Evolutionary conservation across 2,797 vertebrate genomes (phyloP).

Genomic region (Hafferia zeledoni): DNA sequence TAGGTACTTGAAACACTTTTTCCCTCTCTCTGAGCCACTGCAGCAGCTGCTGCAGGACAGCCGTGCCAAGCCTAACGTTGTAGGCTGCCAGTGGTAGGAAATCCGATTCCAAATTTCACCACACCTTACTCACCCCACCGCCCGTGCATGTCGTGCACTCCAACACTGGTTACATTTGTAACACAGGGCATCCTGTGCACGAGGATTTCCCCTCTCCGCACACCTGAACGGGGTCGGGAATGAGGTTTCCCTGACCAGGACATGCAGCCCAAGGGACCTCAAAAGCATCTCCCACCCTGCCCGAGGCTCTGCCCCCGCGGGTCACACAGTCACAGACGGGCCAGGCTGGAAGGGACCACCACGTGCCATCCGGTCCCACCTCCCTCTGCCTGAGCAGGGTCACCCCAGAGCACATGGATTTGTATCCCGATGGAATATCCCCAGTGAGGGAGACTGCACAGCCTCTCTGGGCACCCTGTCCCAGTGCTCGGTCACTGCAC

Average conservation of each 20-base stretch:
- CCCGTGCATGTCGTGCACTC: rapidly evolving
- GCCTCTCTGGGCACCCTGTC: neutral
- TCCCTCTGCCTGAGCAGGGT: rapidly evolving
- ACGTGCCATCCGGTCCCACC: neutral
- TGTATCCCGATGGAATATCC: rapidly evolving
- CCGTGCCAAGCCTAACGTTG: rapidly evolving
- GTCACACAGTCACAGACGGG: neutral
- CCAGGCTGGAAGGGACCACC: neutral
- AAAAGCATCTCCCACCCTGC: neutral
- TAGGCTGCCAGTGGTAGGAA: rapidly evolving
- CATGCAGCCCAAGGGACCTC: neutral
- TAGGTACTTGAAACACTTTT: too few relatives aligned
- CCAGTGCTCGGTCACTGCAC: rapidly evolving
- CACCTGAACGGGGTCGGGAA: rapidly evolving
- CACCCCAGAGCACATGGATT: rapidly evolving
- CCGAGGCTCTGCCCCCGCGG: neutral
- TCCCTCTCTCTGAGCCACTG: neutral
- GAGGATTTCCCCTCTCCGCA: too few relatives aligned
- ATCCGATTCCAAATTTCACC: too few relatives aligned
- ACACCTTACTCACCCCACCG: rapidly evolving
- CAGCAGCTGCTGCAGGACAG: neutral
- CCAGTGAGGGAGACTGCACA: neutral
- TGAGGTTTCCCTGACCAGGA: rapidly evolving
- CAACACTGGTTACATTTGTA: rapidly evolving
- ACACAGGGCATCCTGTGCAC: rapidly evolving